Percentiles rank a stretch among this genome's conserved stretches.
These are phyloP conservation scores for Odontothrips loti DNA, from an alignment of 2,888 invertebrate species.

Conservation along the genomic window DNA sequence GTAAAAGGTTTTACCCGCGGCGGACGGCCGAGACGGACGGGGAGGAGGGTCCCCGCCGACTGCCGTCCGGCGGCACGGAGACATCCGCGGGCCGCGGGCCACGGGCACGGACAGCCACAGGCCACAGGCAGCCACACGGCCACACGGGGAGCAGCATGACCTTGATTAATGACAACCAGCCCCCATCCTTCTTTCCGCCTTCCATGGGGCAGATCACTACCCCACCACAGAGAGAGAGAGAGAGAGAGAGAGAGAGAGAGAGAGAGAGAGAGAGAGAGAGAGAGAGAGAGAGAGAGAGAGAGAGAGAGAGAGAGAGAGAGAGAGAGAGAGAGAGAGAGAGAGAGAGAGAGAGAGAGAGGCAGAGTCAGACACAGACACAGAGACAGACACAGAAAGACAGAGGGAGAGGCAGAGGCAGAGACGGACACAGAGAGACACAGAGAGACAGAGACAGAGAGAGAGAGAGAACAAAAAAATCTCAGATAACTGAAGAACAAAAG, in stretches of 20 bases:
- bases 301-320: conserved; percentile 25
- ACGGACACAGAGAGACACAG: too few species aligned
- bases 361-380: neutral
- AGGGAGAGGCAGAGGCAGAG: too few species aligned
- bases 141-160: too few species aligned
- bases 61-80: neutral
- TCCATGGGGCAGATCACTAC: too few species aligned
- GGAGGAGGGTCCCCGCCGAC: too few species aligned
- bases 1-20: neutral
- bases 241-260: conserved; percentile 20
- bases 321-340: conserved; percentile 27
- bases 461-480: too few species aligned
- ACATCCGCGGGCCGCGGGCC: neutral
- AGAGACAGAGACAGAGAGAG: too few species aligned
- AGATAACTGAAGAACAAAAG: too few species aligned
- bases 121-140: too few species aligned
- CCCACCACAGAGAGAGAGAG: conserved; percentile 1
- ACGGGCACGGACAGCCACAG: too few species aligned
- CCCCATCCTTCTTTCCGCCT: neutral
- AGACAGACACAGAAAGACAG: too few species aligned
- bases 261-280: neutral
- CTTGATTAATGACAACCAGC: neutral
- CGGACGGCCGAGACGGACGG: too few species aligned
- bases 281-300: conserved; percentile 9
- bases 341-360: neutral